These are phyloP conservation scores for Aplysia californica DNA, from an alignment of 1,140 invertebrate species.

Conservation along the genomic window DNA sequence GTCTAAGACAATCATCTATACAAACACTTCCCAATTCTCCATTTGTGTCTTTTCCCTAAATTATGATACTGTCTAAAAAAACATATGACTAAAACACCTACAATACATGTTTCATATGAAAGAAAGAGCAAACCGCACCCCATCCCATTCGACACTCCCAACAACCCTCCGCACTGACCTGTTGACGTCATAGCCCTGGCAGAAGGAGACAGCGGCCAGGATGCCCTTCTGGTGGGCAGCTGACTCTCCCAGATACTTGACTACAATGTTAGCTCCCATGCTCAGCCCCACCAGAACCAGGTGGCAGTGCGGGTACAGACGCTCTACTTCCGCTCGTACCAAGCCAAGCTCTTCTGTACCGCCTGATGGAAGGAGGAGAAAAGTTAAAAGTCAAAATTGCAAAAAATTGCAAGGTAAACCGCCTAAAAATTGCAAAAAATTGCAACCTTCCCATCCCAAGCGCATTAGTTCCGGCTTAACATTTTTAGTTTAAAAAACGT, in stretches of 20 bases:
- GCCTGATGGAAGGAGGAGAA: constrained; percentile 70
- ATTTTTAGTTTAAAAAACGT: too few relatives aligned
- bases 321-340: constrained; percentile 81
- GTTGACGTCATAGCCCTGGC: constrained; percentile 90
- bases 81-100: too few relatives aligned
- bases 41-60: too few relatives aligned
- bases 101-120: neutral
- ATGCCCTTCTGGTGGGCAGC: constrained; percentile 72
- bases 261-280: constrained; percentile 85
- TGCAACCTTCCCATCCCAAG: too few relatives aligned
- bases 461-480: neutral
- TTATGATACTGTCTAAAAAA: too few relatives aligned
- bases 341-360: constrained; percentile 85
- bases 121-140: neutral
- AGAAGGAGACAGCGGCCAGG: constrained; percentile 88
- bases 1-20: too few relatives aligned
- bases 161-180: constrained; percentile 74
- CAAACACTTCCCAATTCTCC: too few relatives aligned
- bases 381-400: neutral
- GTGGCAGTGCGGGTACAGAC: constrained; percentile 79
- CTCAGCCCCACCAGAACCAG: constrained; percentile 90
- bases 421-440: too few relatives aligned
- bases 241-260: constrained; percentile 88
- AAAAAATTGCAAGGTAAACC: neutral
- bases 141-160: too few relatives aligned